These are phyloP conservation scores for Oegoconia quadripuncta DNA, from an alignment of 2,888 invertebrate genomes.

Conservation along the genomic window DNA sequence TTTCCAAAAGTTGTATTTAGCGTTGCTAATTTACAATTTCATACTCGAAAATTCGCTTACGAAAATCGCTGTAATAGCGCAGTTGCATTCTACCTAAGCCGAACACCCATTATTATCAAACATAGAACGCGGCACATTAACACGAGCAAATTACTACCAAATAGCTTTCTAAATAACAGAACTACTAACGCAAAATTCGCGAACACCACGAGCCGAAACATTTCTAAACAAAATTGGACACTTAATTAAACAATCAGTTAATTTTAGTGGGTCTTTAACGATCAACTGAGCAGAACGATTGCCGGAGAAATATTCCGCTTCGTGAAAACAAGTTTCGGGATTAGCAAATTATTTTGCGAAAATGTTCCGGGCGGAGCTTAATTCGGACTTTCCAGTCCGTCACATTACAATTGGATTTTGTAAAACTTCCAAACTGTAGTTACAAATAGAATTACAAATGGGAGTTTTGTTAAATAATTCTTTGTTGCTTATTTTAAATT, in stretches of 20 bases:
- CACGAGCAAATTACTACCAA: background rate
- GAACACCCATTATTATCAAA: slow-evolving; percentile 8
- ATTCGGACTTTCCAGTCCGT: slow-evolving; percentile 4
- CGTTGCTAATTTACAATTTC: too few relatives aligned
- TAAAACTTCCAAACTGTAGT: background rate
- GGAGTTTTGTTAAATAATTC: background rate
- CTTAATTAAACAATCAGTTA: slow-evolving; percentile 19
- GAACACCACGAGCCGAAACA: slow-evolving; percentile 14
- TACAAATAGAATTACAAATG: background rate
- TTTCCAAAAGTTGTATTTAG: too few relatives aligned
- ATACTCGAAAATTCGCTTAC: too few relatives aligned
- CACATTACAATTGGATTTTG: slow-evolving; percentile 2
- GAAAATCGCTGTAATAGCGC: too few relatives aligned
- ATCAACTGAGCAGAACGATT: slow-evolving; percentile 15
- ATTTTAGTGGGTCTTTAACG: slow-evolving; percentile 18
- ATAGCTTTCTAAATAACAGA: slow-evolving; percentile 2
- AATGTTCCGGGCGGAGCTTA: background rate
- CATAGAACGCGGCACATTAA: slow-evolving; percentile 9
- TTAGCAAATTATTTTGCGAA: slow-evolving; percentile 9
- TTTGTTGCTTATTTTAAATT: background rate
- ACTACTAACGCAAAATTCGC: background rate
- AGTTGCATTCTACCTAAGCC: too few relatives aligned
- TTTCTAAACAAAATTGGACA: slow-evolving; percentile 20
- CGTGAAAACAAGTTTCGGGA: slow-evolving; percentile 3
- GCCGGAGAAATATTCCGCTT: slow-evolving; percentile 1